Conservation (phyloP, 2,888 invertebrate species). For the Deilephila elpenor region DNA sequence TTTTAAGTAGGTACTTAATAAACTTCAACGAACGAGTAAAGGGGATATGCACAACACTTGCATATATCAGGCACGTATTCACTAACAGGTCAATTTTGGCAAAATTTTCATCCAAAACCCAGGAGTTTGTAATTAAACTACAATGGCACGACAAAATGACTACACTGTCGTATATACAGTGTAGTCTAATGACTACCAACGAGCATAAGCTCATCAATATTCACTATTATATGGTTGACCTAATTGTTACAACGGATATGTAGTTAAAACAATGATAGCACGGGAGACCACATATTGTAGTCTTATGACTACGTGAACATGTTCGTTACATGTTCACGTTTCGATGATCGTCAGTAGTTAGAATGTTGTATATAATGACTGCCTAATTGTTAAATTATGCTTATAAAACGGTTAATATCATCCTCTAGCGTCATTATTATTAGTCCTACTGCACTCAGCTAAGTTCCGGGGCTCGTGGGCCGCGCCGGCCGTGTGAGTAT, state of each 20-base stretch:
- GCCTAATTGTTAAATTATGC: not conserved
- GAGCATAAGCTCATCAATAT: not conserved
- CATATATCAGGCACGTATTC: not conserved
- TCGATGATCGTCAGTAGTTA: conserved; percentile 25
- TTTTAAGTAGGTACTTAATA: not conserved
- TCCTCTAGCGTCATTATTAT: conserved; percentile 33
- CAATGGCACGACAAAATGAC: not conserved
- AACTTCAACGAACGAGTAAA: not conserved
- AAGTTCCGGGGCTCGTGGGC: conserved; percentile 35
- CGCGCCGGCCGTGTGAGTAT: conserved; percentile 44
- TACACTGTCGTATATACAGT: conserved; percentile 4
- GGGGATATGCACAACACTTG: not conserved
- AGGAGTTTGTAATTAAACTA: not conserved
- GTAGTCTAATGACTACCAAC: not conserved
- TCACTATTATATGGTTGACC: not conserved
- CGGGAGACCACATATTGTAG: not conserved
- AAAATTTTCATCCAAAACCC: not conserved
- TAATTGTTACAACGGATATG: not conserved
- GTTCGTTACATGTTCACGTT: conserved; percentile 27
- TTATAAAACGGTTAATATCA: conserved; percentile 10
- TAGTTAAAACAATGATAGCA: not conserved
- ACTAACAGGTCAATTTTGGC: not conserved
- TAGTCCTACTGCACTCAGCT: conserved; percentile 34
- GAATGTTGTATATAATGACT: not conserved
- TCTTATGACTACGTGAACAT: not conserved